Evolutionary conservation across 1,140 invertebrate genomes (phyloP).

Genomic region (Chrysopa pallens): DNA sequence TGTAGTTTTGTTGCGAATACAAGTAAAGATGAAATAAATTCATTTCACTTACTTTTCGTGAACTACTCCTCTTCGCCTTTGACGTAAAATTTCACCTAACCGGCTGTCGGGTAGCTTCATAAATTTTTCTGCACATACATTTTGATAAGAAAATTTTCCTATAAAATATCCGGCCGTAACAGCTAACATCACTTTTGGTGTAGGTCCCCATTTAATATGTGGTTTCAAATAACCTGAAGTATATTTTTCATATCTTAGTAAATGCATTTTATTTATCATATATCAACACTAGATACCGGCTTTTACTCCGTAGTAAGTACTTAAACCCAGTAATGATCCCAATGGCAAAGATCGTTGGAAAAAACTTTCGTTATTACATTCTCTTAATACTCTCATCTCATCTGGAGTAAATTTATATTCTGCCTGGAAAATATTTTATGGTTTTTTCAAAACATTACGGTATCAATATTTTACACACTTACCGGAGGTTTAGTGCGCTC

Average conservation of each 20-base stretch:
- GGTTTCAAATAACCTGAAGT: slow-evolving; percentile 29
- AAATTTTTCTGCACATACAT: slow-evolving; percentile 51
- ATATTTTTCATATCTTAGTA: not conserved
- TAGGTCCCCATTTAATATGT: slow-evolving; percentile 38
- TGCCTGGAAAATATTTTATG: slow-evolving; percentile 20
- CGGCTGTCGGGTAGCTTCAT: slow-evolving; percentile 46
- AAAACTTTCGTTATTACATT: slow-evolving; percentile 57
- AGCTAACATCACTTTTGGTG: slow-evolving; percentile 42
- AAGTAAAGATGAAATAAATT: not conserved
- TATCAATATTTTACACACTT: too few species aligned
- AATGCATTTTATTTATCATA: slow-evolving; percentile 1
- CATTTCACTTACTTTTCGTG: slow-evolving; percentile 16
- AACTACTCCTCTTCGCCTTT: slow-evolving; percentile 23
- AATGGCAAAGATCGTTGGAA: slow-evolving; percentile 47
- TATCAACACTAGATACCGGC: slow-evolving; percentile 21
- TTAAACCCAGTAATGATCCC: slow-evolving; percentile 32
- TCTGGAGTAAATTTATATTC: slow-evolving; percentile 38
- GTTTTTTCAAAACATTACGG: too few species aligned
- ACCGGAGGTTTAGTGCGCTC: too few species aligned
- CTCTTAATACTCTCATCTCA: slow-evolving; percentile 41
- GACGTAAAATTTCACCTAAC: slow-evolving; percentile 36
- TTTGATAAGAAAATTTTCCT: slow-evolving; percentile 58
- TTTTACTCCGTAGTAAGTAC: slow-evolving; percentile 40
- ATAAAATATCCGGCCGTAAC: slow-evolving; percentile 51
- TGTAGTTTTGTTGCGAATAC: not conserved